A percentile compares a stretch with the other conserved stretches of the same genome.
Conservation (phyloP, 2,797 vertebrate genomes). For the Sphaeramia orbicularis region DNA sequence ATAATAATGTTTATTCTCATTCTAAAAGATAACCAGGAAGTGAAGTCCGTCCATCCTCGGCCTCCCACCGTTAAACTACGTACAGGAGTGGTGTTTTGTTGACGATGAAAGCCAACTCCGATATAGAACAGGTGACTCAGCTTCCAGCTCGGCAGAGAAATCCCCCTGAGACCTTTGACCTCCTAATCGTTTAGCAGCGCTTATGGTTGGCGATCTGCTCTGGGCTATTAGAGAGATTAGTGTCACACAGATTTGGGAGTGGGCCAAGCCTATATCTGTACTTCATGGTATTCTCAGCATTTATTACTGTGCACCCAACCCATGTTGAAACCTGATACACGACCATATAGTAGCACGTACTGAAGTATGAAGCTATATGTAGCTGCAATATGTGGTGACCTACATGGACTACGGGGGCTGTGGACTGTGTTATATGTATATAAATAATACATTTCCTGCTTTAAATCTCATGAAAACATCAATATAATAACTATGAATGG, state of each 20-base stretch:
- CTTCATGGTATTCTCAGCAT: constrained; percentile 78
- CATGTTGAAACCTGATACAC: constrained; percentile 63
- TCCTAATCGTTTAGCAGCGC: constrained; percentile 78
- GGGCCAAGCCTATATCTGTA: constrained; percentile 80
- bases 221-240: constrained; percentile 80
- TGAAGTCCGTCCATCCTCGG: constrained; percentile 36
- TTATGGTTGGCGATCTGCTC: constrained; percentile 81
- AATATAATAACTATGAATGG: no score
- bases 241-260: constrained; percentile 78
- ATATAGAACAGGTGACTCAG: constrained; percentile 82
- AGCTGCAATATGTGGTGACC: constrained; percentile 40
- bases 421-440: constrained; percentile 9
- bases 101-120: constrained; percentile 57
- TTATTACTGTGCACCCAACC: constrained; percentile 66
- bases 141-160: constrained; percentile 73
- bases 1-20: no score
- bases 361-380: constrained; percentile 40
- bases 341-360: constrained; percentile 60
- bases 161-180: constrained; percentile 80
- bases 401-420: constrained; percentile 27
- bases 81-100: constrained; percentile 37
- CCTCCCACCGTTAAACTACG: constrained; percentile 16
- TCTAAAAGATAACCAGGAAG: constrained; percentile 14
- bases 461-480: constrained; percentile 9
- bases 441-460: constrained; percentile 14